phyloP scores from a whole-genome alignment of 2,797 vertebrate species.

The Cephalopachus bancanus region DNA sequence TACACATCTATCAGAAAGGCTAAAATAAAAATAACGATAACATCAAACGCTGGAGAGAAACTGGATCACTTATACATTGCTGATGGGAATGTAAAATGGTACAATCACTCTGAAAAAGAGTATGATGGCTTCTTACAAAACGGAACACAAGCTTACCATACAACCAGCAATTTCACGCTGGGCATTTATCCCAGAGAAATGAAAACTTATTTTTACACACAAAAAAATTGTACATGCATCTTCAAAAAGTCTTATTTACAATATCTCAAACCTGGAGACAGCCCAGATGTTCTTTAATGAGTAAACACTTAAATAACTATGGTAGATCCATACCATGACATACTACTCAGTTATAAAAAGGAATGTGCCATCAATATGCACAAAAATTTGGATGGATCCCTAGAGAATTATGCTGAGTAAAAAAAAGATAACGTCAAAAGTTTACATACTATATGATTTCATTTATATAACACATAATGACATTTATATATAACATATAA shows the following conservation, averaged over 20 bases:
- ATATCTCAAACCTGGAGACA: slow-evolving; percentile 8
- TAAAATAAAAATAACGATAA: slow-evolving; percentile 31
- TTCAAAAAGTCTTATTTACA: slow-evolving; percentile 21
- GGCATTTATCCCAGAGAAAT: slow-evolving; percentile 1
- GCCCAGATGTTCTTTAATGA: background rate
- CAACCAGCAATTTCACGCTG: background rate
- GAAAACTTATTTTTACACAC: background rate
- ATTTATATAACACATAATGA: background rate
- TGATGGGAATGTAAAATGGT: slow-evolving; percentile 20
- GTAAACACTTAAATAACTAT: background rate
- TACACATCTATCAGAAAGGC: background rate
- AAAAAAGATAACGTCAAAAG: slow-evolving; percentile 37
- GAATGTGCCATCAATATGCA: background rate
- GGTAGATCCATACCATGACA: background rate
- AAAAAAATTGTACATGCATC: background rate
- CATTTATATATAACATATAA: background rate
- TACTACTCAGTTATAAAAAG: slow-evolving; percentile 37
- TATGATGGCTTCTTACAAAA: slow-evolving; percentile 7
- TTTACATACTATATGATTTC: slow-evolving; percentile 30
- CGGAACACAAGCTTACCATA: background rate
- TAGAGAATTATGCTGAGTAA: slow-evolving; percentile 16
- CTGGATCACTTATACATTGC: background rate
- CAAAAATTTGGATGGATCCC: slow-evolving; percentile 27
- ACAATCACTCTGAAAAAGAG: background rate
- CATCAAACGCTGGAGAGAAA: background rate